Conservation (phyloP, 2,888 invertebrate genomes). For the Troglohyphantes excavatus region DNA sequence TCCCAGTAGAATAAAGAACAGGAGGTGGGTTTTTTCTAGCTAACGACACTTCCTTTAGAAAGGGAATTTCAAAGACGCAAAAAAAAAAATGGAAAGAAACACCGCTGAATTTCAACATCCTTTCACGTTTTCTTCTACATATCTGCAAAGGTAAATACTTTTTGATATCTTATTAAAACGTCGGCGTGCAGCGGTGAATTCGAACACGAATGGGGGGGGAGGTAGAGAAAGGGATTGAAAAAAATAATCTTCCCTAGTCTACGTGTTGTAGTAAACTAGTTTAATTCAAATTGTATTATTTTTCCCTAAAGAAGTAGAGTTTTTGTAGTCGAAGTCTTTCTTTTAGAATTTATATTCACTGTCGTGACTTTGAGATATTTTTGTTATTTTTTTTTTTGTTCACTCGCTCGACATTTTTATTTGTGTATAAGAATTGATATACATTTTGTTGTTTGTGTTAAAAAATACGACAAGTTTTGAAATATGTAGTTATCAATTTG, state of each 20-base stretch:
- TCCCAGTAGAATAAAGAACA: slow-evolving; percentile 51
- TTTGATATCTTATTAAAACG: slow-evolving; percentile 64
- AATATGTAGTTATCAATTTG: not conserved
- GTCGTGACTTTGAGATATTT: not conserved
- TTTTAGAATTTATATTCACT: not conserved
- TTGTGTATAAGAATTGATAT: not conserved
- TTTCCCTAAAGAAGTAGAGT: not conserved
- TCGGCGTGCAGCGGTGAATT: slow-evolving; percentile 25
- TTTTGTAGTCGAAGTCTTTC: slow-evolving; percentile 25
- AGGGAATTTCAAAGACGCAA: slow-evolving; percentile 6
- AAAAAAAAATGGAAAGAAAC: slow-evolving; percentile 12
- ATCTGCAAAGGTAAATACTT: slow-evolving; percentile 61
- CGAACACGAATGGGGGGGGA: not conserved
- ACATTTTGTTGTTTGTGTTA: not conserved
- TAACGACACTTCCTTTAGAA: slow-evolving; percentile 7
- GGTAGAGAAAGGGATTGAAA: not conserved
- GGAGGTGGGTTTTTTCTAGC: slow-evolving; percentile 12
- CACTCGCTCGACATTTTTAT: not conserved
- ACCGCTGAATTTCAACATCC: slow-evolving; percentile 17
- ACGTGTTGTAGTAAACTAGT: slow-evolving; percentile 47
- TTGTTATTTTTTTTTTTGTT: not conserved
- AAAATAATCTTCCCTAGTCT: slow-evolving; percentile 17
- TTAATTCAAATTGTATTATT: slow-evolving; percentile 52
- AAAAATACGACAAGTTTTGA: not conserved
- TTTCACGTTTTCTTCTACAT: slow-evolving; percentile 37